phyloP scores from a whole-genome alignment of 1,140 invertebrate species.

The Trachymyrmex cornetzi region DNA sequence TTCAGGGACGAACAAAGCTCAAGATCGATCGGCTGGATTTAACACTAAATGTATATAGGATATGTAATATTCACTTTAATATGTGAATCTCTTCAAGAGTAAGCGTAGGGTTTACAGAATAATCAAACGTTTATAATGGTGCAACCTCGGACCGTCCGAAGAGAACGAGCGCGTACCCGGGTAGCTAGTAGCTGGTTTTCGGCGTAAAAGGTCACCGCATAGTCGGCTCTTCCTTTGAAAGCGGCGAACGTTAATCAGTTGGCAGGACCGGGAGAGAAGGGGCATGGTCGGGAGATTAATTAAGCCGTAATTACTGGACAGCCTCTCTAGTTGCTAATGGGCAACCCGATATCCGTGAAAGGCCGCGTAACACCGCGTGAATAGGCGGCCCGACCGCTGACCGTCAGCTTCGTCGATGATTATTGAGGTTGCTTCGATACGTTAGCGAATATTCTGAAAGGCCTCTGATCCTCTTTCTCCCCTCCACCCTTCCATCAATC shows the following conservation, averaged over 20 bases:
- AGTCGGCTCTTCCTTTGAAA: slow-evolving; percentile 76
- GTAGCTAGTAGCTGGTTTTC: slow-evolving; percentile 74
- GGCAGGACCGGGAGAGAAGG: slow-evolving; percentile 65
- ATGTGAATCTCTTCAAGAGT: background rate
- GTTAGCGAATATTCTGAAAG: slow-evolving; percentile 55
- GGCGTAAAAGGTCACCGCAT: slow-evolving; percentile 73
- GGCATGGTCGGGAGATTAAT: slow-evolving; percentile 84
- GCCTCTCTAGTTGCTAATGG: slow-evolving; percentile 84
- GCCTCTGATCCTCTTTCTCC: slow-evolving; percentile 11
- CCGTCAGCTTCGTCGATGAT: slow-evolving; percentile 73
- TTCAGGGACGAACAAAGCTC: background rate
- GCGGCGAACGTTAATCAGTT: slow-evolving; percentile 77
- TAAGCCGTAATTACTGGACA: slow-evolving; percentile 85
- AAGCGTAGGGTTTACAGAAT: background rate
- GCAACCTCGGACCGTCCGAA: background rate
- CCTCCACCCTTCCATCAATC: background rate
- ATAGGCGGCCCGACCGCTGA: slow-evolving; percentile 79
- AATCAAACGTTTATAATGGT: slow-evolving; percentile 41
- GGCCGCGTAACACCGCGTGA: slow-evolving; percentile 80
- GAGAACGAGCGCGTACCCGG: slow-evolving; percentile 33
- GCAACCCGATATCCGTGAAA: slow-evolving; percentile 85
- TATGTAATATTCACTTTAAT: slow-evolving; percentile 20
- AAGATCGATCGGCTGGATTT: background rate
- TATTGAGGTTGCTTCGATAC: slow-evolving; percentile 71
- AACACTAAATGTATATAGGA: background rate